phyloP scores from a whole-genome alignment of 2,888 invertebrate species.

The Ophonus ardosiacus region DNA sequence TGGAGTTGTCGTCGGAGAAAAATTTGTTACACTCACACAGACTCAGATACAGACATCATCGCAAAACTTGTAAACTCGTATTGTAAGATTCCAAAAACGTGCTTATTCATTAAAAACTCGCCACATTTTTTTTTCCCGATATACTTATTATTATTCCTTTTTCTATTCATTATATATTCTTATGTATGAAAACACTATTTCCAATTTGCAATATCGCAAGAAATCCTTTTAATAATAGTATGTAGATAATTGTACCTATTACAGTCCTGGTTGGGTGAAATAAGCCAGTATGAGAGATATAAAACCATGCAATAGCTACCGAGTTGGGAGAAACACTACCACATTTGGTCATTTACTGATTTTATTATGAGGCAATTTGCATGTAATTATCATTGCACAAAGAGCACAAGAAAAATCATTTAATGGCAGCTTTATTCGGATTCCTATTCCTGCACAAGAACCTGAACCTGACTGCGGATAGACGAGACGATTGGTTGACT shows the following conservation, averaged over 20 bases:
- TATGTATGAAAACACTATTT: not conserved
- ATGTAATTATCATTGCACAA: conserved; percentile 52
- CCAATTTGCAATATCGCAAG: not conserved
- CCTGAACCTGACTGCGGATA: not conserved
- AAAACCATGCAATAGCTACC: conserved; percentile 15
- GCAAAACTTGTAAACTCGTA: too few species aligned
- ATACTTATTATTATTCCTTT: too few species aligned
- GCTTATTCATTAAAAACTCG: too few species aligned
- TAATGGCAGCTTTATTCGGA: conserved; percentile 46
- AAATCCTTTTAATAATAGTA: not conserved
- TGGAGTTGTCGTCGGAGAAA: too few species aligned
- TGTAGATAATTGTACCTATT: not conserved
- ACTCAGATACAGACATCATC: too few species aligned
- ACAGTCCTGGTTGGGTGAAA: not conserved
- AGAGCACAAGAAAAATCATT: conserved; percentile 54
- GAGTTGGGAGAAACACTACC: conserved; percentile 5
- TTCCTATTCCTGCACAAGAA: conserved; percentile 46
- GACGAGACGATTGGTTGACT: conserved; percentile 38
- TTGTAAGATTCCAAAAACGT: too few species aligned
- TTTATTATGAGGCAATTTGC: conserved; percentile 49
- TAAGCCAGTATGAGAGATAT: conserved; percentile 17
- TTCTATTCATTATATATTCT: not conserved
- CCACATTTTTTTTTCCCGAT: too few species aligned
- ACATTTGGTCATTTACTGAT: conserved; percentile 48
- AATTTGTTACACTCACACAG: too few species aligned